Conservation (phyloP, 2,888 invertebrate species). For the Tetragonisca angustula region DNA sequence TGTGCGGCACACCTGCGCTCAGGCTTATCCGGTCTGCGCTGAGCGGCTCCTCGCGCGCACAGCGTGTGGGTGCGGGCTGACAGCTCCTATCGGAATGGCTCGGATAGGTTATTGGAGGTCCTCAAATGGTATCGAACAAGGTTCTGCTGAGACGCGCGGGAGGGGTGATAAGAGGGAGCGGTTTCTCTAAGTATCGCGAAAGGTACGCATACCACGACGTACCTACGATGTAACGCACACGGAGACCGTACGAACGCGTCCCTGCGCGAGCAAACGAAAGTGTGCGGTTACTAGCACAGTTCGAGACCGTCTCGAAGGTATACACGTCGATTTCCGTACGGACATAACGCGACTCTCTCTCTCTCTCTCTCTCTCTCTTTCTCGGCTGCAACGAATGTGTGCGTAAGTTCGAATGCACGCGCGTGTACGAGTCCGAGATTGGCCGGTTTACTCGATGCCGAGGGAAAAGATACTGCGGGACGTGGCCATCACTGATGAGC, state of each 20-base stretch:
- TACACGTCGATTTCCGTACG: conserved; percentile 22
- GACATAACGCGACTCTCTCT: conserved; percentile 2
- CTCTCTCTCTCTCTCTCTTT: too few relatives aligned
- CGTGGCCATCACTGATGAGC: conserved; percentile 80
- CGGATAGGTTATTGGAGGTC: conserved; percentile 80
- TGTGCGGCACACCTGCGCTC: conserved; percentile 71
- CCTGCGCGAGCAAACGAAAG: conserved; percentile 25
- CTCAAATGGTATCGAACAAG: conserved; percentile 81
- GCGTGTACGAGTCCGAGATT: conserved; percentile 66
- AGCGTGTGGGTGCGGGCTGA: conserved; percentile 78
- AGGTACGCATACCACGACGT: conserved; percentile 37
- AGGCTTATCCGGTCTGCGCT: conserved; percentile 59
- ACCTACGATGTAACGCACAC: conserved; percentile 27
- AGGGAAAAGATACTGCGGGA: conserved; percentile 75
- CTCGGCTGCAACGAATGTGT: conserved; percentile 16
- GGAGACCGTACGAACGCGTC: conserved; percentile 6
- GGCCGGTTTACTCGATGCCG: conserved; percentile 66
- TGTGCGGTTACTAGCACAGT: conserved; percentile 42
- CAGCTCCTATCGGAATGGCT: conserved; percentile 78
- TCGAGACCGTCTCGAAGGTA: conserved; percentile 21
- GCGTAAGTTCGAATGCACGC: conserved; percentile 61
- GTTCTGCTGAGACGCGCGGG: conserved; percentile 64
- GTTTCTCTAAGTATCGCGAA: conserved; percentile 68
- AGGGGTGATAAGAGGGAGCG: conserved; percentile 72
- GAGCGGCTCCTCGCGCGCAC: conserved; percentile 56